phyloP scores from a whole-genome alignment of 2,888 invertebrate species.

The Rhabditophanes sp. region DNA sequence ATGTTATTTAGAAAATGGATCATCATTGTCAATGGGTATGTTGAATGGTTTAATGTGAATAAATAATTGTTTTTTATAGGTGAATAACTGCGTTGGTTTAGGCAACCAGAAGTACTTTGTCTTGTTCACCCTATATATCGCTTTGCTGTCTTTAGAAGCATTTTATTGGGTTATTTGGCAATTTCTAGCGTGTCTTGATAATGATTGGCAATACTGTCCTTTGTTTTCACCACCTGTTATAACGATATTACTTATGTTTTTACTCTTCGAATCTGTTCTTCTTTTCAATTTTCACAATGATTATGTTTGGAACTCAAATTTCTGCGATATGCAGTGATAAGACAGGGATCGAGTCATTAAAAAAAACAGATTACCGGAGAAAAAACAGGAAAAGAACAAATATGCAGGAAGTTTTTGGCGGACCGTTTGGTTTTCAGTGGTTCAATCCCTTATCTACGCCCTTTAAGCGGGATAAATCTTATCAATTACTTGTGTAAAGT shows the following conservation, averaged over 20 bases:
- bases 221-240: slow-evolving; percentile 85
- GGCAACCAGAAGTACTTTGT: slow-evolving; percentile 99
- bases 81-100: slow-evolving; percentile 97
- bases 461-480: slow-evolving; percentile 54
- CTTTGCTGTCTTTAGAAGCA: slow-evolving; percentile 82
- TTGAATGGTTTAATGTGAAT: slow-evolving; percentile 1
- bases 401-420: slow-evolving; percentile 84
- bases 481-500: slow-evolving; percentile 69
- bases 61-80: slow-evolving; percentile 28
- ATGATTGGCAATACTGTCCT: slow-evolving; percentile 55
- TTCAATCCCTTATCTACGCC: slow-evolving; percentile 75
- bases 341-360: slow-evolving; percentile 53
- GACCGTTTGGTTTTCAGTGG: slow-evolving; percentile 77
- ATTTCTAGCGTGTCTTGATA: slow-evolving; percentile 75
- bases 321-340: slow-evolving; percentile 96
- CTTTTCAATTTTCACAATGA: slow-evolving; percentile 44
- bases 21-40: slow-evolving; percentile 62
- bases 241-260: slow-evolving; percentile 71
- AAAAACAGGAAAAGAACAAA: slow-evolving; percentile 63
- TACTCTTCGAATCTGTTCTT: slow-evolving; percentile 79
- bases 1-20: slow-evolving; percentile 54
- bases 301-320: slow-evolving; percentile 89
- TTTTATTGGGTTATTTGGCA: slow-evolving; percentile 77
- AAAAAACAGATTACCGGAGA: slow-evolving; percentile 13
- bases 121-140: slow-evolving; percentile 91